Evolutionary conservation across 2,113 vertebrate genomes (phyloP).

Genomic region (Chlamydotis undulata): DNA sequence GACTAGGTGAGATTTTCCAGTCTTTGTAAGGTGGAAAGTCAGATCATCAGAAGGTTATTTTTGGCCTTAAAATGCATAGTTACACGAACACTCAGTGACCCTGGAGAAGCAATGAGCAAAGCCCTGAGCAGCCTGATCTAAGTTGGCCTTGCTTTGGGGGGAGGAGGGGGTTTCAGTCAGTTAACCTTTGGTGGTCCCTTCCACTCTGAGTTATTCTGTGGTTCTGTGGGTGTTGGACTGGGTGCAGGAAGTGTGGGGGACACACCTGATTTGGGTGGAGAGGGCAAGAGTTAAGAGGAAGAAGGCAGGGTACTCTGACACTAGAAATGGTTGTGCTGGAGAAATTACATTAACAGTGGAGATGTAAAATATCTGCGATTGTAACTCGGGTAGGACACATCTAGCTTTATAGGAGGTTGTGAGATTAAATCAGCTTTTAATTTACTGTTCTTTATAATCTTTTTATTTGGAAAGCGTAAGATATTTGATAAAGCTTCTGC

Average conservation of each 20-base stretch:
- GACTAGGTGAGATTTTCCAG: constrained; percentile 56
- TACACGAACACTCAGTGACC: neutral
- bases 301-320: neutral
- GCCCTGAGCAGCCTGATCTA: neutral
- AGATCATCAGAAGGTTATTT: constrained; percentile 30
- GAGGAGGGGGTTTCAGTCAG: neutral
- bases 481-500: neutral
- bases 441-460: neutral
- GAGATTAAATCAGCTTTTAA: neutral
- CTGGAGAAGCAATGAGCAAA: constrained; percentile 21
- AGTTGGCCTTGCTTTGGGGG: neutral
- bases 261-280: neutral
- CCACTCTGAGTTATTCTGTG: neutral
- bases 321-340: neutral
- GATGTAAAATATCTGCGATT: neutral
- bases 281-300: neutral
- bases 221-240: neutral
- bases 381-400: neutral
- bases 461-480: neutral
- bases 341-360: neutral
- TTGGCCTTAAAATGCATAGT: constrained; percentile 25
- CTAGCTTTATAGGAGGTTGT: neutral
- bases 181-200: neutral
- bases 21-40: constrained; percentile 45
- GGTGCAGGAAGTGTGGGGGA: neutral